A percentile compares a stretch with the other conserved stretches of the same genome.
Evolutionary conservation across 2,888 invertebrate species (phyloP).

Genomic region (Margaritifera margaritifera): DNA sequence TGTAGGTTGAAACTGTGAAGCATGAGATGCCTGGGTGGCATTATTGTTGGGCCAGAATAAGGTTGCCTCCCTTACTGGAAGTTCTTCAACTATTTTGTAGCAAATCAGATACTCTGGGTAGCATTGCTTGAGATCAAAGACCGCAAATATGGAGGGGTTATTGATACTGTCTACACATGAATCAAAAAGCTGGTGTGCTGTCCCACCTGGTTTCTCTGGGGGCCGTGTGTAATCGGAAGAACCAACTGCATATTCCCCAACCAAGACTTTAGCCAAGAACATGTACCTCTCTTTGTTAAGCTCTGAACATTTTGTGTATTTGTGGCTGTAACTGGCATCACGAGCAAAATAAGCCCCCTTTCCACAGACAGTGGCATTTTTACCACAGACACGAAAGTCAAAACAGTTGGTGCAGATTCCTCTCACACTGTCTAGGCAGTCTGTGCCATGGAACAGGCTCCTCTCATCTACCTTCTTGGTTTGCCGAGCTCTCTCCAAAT

Average conservation of each 20-base stretch:
- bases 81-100: constrained; percentile 9
- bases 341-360: too few species aligned
- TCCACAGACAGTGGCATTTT: constrained; percentile 55
- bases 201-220: constrained; percentile 34
- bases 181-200: constrained; percentile 45
- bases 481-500: constrained; percentile 9
- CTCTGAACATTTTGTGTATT: constrained; percentile 30
- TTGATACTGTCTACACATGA: constrained; percentile 53
- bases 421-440: constrained; percentile 36
- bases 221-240: constrained; percentile 30
- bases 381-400: constrained; percentile 51
- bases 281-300: constrained; percentile 31
- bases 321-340: constrained; percentile 46
- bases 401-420: constrained; percentile 54
- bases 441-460: constrained; percentile 56
- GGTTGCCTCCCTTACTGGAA: too few species aligned
- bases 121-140: constrained; percentile 53
- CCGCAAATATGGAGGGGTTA: constrained; percentile 49
- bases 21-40: too few species aligned
- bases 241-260: constrained; percentile 51
- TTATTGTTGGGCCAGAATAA: too few species aligned
- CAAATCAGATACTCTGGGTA: constrained; percentile 59
- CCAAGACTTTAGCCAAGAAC: constrained; percentile 54
- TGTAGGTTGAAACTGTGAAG: too few species aligned
- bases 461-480: constrained; percentile 24